Evolutionary conservation across 2,888 invertebrate species (phyloP).

Genomic region (Trissolcus japonicus): DNA sequence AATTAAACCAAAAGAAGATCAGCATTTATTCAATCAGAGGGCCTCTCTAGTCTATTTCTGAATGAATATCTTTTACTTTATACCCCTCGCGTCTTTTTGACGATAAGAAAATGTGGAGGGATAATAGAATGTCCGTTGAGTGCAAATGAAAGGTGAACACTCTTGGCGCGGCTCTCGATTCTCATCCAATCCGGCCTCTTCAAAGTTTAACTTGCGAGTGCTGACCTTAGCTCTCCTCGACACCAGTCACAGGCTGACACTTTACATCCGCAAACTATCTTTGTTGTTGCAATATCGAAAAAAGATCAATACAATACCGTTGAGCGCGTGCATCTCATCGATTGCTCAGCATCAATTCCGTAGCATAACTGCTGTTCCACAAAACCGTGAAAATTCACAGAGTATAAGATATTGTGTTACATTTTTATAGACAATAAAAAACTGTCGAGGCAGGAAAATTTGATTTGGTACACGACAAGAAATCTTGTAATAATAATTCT

Average conservation of each 20-base stretch:
- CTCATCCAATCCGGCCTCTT: constrained; percentile 30
- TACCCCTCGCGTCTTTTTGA: neutral
- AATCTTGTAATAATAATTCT: too few relatives aligned
- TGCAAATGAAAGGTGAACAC: constrained; percentile 5
- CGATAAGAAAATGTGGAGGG: neutral
- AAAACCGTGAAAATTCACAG: too few relatives aligned
- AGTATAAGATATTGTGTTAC: too few relatives aligned
- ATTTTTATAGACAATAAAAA: too few relatives aligned
- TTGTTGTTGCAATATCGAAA: constrained; percentile 40
- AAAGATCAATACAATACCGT: constrained; percentile 47
- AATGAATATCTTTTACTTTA: neutral
- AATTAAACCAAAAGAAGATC: constrained; percentile 8
- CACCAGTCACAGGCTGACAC: constrained; percentile 46
- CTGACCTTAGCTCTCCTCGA: constrained; percentile 49
- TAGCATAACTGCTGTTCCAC: neutral
- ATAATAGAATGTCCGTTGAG: too few relatives aligned
- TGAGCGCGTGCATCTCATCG: constrained; percentile 9
- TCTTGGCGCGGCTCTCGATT: constrained; percentile 26
- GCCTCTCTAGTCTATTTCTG: neutral
- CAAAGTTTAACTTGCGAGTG: constrained; percentile 45
- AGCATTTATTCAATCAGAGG: neutral
- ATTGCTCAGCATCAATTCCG: constrained; percentile 2
- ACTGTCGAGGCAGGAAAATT: too few relatives aligned
- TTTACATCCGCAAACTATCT: constrained; percentile 58
- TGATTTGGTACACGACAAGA: too few relatives aligned